A percentile compares a stretch with the other conserved stretches of the same genome.
These are phyloP conservation scores for Drosophila barbarae DNA, from an alignment of 2,888 invertebrate species.

Conservation along the genomic window DNA sequence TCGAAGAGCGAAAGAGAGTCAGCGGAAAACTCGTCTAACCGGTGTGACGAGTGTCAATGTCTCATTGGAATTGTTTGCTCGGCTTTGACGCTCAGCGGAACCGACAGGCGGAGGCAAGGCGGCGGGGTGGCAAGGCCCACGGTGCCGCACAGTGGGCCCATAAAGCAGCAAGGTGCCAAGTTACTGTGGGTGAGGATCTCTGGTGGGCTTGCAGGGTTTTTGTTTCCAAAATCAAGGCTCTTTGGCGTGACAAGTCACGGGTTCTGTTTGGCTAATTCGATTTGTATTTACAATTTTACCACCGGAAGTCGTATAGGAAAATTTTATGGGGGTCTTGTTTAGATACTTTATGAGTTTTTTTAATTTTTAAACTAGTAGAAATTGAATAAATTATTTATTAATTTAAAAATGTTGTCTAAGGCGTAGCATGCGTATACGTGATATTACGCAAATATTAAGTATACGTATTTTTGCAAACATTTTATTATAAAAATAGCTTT, in stretches of 20 bases:
- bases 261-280: conserved; percentile 21
- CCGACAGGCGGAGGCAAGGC: conserved; percentile 53
- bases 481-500: background rate
- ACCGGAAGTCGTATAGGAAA: conserved; percentile 24
- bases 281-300: conserved; percentile 8
- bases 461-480: background rate
- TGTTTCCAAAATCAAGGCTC: conserved; percentile 24
- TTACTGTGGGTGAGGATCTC: conserved; percentile 24
- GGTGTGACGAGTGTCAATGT: conserved; percentile 77
- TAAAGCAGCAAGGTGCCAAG: conserved; percentile 28
- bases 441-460: background rate
- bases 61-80: conserved; percentile 69
- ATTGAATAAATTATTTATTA: too few species aligned
- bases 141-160: conserved; percentile 53
- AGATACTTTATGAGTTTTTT: background rate
- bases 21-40: conserved; percentile 71
- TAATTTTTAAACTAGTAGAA: background rate
- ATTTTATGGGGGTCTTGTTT: background rate
- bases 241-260: conserved; percentile 19
- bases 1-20: conserved; percentile 35
- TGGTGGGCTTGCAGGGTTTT: conserved; percentile 11
- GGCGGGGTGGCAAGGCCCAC: conserved; percentile 16
- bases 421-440: background rate
- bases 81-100: conserved; percentile 68
- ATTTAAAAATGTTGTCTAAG: background rate